Evolutionary conservation across 2,797 vertebrate genomes (phyloP).

Genomic region (Babyrousa celebensis): DNA sequence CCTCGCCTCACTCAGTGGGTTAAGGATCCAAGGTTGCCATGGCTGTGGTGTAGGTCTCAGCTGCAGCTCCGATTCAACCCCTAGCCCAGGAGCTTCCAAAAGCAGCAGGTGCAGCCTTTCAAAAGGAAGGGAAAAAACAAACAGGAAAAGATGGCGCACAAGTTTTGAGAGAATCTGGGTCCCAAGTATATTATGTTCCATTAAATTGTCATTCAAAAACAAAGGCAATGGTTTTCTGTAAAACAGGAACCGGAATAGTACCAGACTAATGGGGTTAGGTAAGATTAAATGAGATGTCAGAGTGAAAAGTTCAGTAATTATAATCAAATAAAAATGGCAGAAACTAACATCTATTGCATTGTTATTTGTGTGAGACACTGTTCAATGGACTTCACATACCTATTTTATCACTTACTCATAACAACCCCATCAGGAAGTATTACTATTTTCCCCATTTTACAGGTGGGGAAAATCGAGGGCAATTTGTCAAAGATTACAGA

Average conservation of each 20-base stretch:
- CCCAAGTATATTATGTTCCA: neutral
- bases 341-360: neutral
- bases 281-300: neutral
- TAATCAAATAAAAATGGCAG: neutral
- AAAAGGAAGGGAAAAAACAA: neutral
- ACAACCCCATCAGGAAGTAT: neutral
- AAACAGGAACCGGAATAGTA: neutral
- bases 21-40: no score
- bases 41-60: no score
- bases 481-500: neutral
- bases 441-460: neutral
- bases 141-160: neutral
- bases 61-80: no score
- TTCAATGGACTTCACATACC: neutral
- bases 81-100: no score
- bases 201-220: neutral
- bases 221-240: neutral
- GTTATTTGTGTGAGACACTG: neutral
- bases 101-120: no score
- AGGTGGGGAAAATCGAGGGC: neutral
- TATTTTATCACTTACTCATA: neutral
- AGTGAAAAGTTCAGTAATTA: neutral
- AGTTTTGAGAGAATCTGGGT: neutral
- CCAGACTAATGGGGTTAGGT: neutral
- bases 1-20: no score